Conservation (phyloP, 1,140 invertebrate genomes). For the Maconellicoccus hirsutus region DNA sequence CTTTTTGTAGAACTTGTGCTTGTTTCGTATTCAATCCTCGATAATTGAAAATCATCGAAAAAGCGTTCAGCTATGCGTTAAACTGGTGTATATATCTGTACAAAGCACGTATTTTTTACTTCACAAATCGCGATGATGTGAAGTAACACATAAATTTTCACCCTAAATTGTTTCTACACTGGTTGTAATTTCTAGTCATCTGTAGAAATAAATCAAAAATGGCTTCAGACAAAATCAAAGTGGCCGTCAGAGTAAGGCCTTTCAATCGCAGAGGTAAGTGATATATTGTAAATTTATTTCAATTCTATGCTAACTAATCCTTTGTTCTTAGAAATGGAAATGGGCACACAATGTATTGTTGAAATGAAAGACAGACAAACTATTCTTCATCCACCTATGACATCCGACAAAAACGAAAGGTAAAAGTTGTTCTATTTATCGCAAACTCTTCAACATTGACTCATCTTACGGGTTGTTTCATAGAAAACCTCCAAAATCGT, state of each 20-base stretch:
- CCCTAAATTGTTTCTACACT: background rate
- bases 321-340: conserved; percentile 74
- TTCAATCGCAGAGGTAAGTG: conserved; percentile 86
- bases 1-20: background rate
- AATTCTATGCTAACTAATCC: no score
- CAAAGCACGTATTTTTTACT: background rate
- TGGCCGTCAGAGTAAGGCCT: conserved; percentile 88
- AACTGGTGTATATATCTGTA: background rate
- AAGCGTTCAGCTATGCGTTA: background rate
- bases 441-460: background rate
- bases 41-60: background rate
- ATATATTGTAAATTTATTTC: no score
- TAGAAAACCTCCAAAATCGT: conserved; percentile 79
- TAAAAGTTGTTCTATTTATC: background rate
- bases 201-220: conserved; percentile 36
- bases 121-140: background rate
- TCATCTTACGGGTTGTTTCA: conserved; percentile 28
- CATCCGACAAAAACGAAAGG: conserved; percentile 1
- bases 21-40: background rate
- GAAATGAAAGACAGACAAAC: conserved; percentile 85
- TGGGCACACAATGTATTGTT: conserved; percentile 85
- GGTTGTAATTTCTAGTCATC: background rate
- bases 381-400: conserved; percentile 60
- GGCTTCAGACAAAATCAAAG: conserved; percentile 89
- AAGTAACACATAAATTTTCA: background rate